phyloP scores from a whole-genome alignment of 2,797 vertebrate genomes.

The Threskiornis aethiopicus region DNA sequence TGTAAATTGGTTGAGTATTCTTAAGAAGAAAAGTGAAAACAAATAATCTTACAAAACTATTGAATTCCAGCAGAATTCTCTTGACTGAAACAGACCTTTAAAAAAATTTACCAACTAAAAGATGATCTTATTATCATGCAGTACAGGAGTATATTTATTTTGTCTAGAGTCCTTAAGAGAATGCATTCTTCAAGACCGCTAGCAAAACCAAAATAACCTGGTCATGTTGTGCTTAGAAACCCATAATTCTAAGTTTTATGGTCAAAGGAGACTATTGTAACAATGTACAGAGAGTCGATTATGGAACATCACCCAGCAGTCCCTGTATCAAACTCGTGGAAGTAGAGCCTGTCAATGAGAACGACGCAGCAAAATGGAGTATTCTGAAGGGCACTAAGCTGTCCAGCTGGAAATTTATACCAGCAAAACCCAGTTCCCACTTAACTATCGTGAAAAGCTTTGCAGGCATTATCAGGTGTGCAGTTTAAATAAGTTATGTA shows the following conservation, averaged over 20 bases:
- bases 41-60: neutral
- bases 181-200: rapidly evolving
- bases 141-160: neutral
- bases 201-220: neutral
- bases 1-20: neutral
- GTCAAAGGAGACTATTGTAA: neutral
- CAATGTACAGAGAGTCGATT: neutral
- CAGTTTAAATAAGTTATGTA: neutral
- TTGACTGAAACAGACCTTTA: neutral
- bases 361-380: neutral
- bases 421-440: neutral
- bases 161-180: neutral
- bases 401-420: neutral
- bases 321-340: neutral
- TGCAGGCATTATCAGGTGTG: neutral
- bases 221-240: neutral
- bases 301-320: neutral
- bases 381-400: neutral
- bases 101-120: neutral
- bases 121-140: neutral
- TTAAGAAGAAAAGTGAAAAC: neutral
- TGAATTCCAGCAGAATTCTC: neutral
- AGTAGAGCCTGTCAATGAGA: neutral
- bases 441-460: neutral
- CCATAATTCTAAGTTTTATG: neutral